phyloP scores from a whole-genome alignment of 2,888 invertebrate genomes.

The Tubulanus polymorphus region DNA sequence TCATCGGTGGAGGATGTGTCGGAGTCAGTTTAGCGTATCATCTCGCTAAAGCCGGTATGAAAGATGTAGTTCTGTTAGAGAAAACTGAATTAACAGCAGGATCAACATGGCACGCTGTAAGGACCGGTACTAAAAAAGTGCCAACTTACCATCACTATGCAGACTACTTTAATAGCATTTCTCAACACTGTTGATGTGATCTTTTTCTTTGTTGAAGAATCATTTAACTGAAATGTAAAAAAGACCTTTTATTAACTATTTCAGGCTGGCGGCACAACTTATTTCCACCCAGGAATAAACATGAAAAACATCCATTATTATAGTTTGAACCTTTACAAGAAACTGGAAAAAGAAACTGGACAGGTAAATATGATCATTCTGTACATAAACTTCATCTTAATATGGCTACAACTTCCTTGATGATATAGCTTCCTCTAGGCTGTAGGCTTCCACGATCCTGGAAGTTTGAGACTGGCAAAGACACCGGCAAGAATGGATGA shows the following conservation, averaged over 20 bases:
- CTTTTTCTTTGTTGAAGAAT: too few relatives aligned
- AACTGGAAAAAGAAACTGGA: constrained; percentile 53
- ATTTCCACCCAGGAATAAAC: constrained; percentile 53
- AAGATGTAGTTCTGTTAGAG: constrained; percentile 50
- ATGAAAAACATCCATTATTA: constrained; percentile 53
- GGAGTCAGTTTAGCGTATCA: constrained; percentile 54
- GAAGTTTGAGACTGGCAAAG: constrained; percentile 53
- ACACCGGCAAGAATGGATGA: constrained; percentile 50
- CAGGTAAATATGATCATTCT: constrained; percentile 42
- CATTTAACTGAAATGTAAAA: too few relatives aligned
- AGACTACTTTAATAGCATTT: too few relatives aligned
- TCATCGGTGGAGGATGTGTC: constrained; percentile 54
- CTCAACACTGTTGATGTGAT: too few relatives aligned
- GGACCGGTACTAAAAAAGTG: too few relatives aligned
- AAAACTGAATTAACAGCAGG: constrained; percentile 52
- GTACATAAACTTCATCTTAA: too few relatives aligned
- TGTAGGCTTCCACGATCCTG: constrained; percentile 51
- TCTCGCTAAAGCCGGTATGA: constrained; percentile 48
- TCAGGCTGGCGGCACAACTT: constrained; percentile 52
- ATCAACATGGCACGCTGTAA: constrained; percentile 54
- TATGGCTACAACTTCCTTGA: too few relatives aligned
- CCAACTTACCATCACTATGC: too few relatives aligned
- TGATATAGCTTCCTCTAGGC: constrained; percentile 25
- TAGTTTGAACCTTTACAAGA: constrained; percentile 51
- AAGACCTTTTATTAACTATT: too few relatives aligned